Base-by-base conservation (phyloP, 2,888 invertebrate species). In the Griposia aprilina region DNA sequence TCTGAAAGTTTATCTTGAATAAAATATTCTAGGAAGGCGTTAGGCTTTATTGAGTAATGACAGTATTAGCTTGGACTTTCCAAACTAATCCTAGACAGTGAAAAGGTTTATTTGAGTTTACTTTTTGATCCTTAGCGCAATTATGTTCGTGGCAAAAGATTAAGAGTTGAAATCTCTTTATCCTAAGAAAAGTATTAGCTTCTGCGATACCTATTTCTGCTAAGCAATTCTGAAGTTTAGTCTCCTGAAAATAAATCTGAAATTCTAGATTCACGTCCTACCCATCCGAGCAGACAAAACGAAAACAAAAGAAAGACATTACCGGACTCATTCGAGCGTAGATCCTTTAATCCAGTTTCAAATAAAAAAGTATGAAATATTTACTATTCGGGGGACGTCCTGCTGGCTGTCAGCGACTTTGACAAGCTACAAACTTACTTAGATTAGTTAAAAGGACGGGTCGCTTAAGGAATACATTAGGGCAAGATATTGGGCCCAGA, bases 361-460 rank as follows among this genome's bases (percentile, higher is more conserved):
- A 66, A 80, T 80, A 72, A 71, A 78, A 86, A 76, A 78, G 74
- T 83, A 82, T 81, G 76, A 76, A 85, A 76, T 80, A 80, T 83
- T 88, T 83, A 79, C 73, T 89, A 90, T 90, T 88, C 90, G 69
- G 36, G 48, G 50, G 67, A 72, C 83, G 86, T 82, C 52, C 76
- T 68, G 79, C 70, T 72, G 73, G 82, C 84, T 84, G 84, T 86
- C 88, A 85, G 85, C 67, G 60, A 67, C 74, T 84, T 75, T 78
- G 78, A 78, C 78, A 80, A 45, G 74, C 71, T 77, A 48, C 78
- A 81, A 89, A 90, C 87, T 90, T 84, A 89, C 85, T 90, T 90
- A 87, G 80, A 81, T 78, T 81, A 87, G 85, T 89, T 87, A 87
- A 86, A 84, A 84, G 86, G 81, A 78, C 80, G 87, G 79, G 41